Evolutionary conservation across 2,888 invertebrate species (phyloP), one percentile per base, ranked within the genome.

Genomic region (Leptinotarsa haldemani): DNA sequence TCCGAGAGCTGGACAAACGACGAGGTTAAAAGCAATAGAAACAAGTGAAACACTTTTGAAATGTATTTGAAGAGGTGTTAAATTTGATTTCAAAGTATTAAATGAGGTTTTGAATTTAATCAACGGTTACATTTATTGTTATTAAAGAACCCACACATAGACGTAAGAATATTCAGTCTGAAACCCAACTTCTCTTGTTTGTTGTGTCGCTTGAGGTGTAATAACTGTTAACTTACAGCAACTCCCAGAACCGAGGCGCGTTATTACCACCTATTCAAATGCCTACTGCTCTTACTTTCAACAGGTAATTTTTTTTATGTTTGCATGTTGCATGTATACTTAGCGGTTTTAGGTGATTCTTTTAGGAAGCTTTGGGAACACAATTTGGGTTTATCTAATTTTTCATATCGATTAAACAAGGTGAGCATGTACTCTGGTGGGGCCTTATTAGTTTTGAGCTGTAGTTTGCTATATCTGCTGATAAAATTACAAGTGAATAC

Each of bases 261-360:
- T 88, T 90, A 83, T 88, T 90, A 82, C 89, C 90, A 83, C 91
- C 90, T 78, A 90, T 90, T 86, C 90, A 89, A 87, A 90, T 90
- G 89, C 90, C 90, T 81, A 86, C 90, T 82, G 87, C 89, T 81
- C 88, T 90, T 80, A 90, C 90, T 82, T 90, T 89, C 85, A 89
- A 88, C 90, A 91, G 91, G 91, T 91, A 91, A 87, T 79, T 75
- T 30, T 30, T 65, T 50, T 64, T 64, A 67, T 69, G 69, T 58
- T 69, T 13, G 52, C 65, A 25, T 64, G 40, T 53, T 25, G 20
- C 9, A 16, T 40, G 5, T 12, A n/a, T 61, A 30, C 16, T 7
- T 61, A 5, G 16, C 5, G 16, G 16, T 61, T 30, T 16, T 40
- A 30, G 61, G 40, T 40, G 40, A 40, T 40, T 9, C 40, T 12